These are phyloP conservation scores for Chlorops oryzae DNA, from an alignment of 1,140 invertebrate species.

Conservation along the genomic window DNA sequence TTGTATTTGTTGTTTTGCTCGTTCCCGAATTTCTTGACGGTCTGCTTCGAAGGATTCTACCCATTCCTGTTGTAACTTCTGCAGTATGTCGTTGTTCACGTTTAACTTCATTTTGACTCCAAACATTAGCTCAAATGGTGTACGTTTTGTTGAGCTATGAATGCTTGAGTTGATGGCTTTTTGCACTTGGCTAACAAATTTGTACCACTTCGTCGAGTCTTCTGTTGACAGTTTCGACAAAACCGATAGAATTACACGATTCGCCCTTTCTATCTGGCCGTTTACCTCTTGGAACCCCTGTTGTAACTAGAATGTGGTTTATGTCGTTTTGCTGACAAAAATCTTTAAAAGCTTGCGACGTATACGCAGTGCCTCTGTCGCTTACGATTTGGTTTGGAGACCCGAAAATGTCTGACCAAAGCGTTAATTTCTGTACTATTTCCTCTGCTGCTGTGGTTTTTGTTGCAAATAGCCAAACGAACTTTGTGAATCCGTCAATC, in stretches of 20 bases:
- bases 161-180: constrained; percentile 2
- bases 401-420: no score
- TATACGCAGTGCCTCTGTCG: constrained; percentile 43
- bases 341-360: constrained; percentile 14
- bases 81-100: no score
- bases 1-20: no score
- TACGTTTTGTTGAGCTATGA: no score
- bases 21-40: no score
- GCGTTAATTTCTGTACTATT: neutral
- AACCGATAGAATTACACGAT: no score
- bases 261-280: no score
- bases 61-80: no score
- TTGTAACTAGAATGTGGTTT: constrained; percentile 20
- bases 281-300: constrained; percentile 30
- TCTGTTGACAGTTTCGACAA: neutral
- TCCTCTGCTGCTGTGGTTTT: neutral
- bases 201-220: constrained; percentile 1
- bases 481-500: constrained; percentile 46
- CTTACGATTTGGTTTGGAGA: constrained; percentile 34
- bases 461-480: constrained; percentile 40
- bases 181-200: neutral
- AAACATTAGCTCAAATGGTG: no score
- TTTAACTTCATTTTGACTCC: no score
- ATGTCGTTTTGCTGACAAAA: constrained; percentile 19
- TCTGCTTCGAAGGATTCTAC: no score